phyloP scores from a whole-genome alignment of 2,797 vertebrate species.

The Gadopsis bispinosus region DNA sequence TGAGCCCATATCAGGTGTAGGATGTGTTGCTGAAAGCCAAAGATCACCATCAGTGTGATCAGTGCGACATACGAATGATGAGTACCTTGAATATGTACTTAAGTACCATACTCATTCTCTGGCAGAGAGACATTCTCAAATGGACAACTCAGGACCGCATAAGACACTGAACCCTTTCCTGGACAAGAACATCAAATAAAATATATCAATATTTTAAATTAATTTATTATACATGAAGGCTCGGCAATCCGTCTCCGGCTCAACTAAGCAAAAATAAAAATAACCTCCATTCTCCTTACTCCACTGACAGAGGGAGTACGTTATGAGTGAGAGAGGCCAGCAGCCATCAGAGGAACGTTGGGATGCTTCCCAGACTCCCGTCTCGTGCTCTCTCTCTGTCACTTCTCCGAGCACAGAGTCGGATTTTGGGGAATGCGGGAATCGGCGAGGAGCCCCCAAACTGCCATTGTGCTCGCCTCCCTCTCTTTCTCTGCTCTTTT shows the following conservation, averaged over 20 bases:
- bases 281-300: conserved; percentile 30
- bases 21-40: not conserved
- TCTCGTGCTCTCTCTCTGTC: conserved; percentile 65
- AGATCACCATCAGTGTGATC: not conserved
- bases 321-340: conserved; percentile 64
- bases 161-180: not conserved
- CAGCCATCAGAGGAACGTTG: conserved; percentile 76
- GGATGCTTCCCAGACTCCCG: conserved; percentile 77
- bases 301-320: conserved; percentile 41
- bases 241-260: conserved; percentile 17
- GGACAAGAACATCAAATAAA: conserved; percentile 18
- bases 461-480: conserved; percentile 75
- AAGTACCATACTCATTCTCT: not conserved
- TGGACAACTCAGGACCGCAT: too few relatives aligned
- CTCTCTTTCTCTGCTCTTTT: conserved; percentile 77
- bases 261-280: conserved; percentile 32
- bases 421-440: conserved; percentile 73
- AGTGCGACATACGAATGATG: not conserved
- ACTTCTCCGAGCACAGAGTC: conserved; percentile 47
- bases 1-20: not conserved
- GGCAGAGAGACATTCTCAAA: not conserved
- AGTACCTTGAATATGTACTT: not conserved
- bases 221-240: conserved; percentile 1
- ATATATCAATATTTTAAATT: not conserved
- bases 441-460: conserved; percentile 76